Conservation (phyloP, 1,140 invertebrate genomes). For the Halyomorpha halys region DNA sequence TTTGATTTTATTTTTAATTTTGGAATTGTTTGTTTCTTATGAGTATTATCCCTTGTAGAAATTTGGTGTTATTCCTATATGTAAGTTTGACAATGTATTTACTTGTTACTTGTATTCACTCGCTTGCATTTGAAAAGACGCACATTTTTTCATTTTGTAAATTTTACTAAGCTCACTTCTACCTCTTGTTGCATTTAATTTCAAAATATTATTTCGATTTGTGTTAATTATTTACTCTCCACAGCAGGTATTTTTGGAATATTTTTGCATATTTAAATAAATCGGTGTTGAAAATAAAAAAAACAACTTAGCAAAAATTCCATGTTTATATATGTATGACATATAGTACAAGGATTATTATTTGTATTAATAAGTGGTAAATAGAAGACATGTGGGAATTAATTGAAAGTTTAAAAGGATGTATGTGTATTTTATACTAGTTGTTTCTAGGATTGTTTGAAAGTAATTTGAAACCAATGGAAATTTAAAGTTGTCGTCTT, state of each 20-base stretch:
- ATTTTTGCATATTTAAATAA: neutral
- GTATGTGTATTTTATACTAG: slow-evolving; percentile 19
- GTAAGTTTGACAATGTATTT: slow-evolving; percentile 7
- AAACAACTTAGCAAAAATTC: slow-evolving; percentile 26
- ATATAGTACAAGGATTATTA: slow-evolving; percentile 25
- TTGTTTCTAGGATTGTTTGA: slow-evolving; percentile 3
- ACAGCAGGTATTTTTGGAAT: slow-evolving; percentile 26
- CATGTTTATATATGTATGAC: slow-evolving; percentile 27
- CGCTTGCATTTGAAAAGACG: slow-evolving; percentile 9
- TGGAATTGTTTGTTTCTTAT: too few species aligned
- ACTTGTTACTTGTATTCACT: slow-evolving; percentile 16
- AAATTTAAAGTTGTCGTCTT: slow-evolving; percentile 12
- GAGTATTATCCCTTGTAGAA: too few species aligned
- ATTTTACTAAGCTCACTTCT: slow-evolving; percentile 3
- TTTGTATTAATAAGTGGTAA: slow-evolving; percentile 20
- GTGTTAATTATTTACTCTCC: slow-evolving; percentile 10
- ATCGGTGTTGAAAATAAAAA: slow-evolving; percentile 16
- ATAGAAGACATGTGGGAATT: neutral
- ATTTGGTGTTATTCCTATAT: slow-evolving; percentile 8
- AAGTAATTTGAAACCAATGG: neutral
- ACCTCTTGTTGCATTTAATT: slow-evolving; percentile 9
- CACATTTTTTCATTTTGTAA: slow-evolving; percentile 3
- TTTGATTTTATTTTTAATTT: neutral
- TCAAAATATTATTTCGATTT: slow-evolving; percentile 19
- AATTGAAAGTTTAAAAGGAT: slow-evolving; percentile 7